These are phyloP conservation scores for Megalops atlanticus DNA, from an alignment of 2,113 vertebrate species.

Conservation along the genomic window DNA sequence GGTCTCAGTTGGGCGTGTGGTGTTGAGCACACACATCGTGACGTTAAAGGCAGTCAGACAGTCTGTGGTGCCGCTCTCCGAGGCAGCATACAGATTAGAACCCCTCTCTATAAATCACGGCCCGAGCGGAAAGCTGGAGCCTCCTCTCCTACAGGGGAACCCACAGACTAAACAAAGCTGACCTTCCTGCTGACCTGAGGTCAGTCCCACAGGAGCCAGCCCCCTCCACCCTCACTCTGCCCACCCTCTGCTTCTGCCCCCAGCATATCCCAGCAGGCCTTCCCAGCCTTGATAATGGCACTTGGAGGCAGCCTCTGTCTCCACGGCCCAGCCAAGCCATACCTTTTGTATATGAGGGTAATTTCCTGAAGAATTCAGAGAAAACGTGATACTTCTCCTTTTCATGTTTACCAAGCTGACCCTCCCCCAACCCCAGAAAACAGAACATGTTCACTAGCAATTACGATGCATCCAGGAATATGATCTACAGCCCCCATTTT, in stretches of 20 bases:
- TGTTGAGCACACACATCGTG: background rate
- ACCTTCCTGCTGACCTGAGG: conserved; percentile 63
- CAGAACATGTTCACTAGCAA: conserved; percentile 51
- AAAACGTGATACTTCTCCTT: conserved; percentile 75
- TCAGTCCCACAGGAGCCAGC: conserved; percentile 67
- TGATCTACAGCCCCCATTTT: conserved; percentile 57
- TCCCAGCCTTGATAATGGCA: conserved; percentile 73
- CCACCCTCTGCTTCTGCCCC: conserved; percentile 33
- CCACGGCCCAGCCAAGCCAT: conserved; percentile 69
- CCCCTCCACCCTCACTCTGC: conserved; percentile 46
- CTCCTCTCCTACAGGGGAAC: conserved; percentile 66
- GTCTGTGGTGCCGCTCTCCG: conserved; percentile 28
- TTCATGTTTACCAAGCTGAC: conserved; percentile 66
- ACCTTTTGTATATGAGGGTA: conserved; percentile 76
- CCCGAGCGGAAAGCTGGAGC: conserved; percentile 68
- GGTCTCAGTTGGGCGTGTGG: conserved; percentile 13
- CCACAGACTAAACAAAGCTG: conserved; percentile 83
- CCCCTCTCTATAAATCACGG: conserved; percentile 69
- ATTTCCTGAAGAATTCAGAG: conserved; percentile 87
- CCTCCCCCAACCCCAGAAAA: conserved; percentile 25
- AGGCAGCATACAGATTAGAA: conserved; percentile 54
- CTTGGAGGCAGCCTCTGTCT: conserved; percentile 70
- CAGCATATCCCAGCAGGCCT: conserved; percentile 53
- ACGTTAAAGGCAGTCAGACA: background rate
- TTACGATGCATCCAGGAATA: conserved; percentile 53